phyloP scores from a whole-genome alignment of 37 sponge, comb jelly and placozoan genomes.

The Cladorhizidae sp. region DNA sequence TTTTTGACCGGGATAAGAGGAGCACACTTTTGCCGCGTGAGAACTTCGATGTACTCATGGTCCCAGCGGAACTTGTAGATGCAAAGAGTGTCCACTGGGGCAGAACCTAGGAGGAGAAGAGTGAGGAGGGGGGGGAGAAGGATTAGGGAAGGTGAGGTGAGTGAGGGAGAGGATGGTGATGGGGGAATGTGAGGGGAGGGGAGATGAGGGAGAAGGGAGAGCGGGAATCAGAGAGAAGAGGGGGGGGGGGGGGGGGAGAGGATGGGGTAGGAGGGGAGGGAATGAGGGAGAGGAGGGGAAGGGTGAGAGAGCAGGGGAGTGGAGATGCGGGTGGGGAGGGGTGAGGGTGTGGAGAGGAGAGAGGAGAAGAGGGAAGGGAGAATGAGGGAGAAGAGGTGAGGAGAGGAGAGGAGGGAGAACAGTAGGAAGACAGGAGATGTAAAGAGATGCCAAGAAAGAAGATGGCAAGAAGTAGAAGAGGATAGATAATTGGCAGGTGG shows the following conservation, averaged over 20 bases:
- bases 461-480: not conserved
- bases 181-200: not conserved
- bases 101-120: conserved; percentile 1
- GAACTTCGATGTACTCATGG: conserved; percentile 21
- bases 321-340: not conserved
- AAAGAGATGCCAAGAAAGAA: not conserved
- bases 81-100: conserved; percentile 30
- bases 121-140: too few species aligned
- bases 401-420: not conserved
- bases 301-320: not conserved
- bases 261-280: not conserved
- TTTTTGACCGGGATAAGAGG: conserved; percentile 50
- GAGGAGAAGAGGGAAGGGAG: not conserved
- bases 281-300: not conserved
- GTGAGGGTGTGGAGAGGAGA: not conserved
- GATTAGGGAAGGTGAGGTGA: not conserved
- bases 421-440: not conserved
- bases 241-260: not conserved
- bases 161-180: conserved; percentile 3
- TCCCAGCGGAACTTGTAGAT: conserved; percentile 47
- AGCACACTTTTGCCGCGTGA: conserved; percentile 2
- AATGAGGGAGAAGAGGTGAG: not conserved
- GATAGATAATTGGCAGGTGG: not conserved
- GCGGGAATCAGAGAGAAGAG: too few species aligned
- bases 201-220: not conserved